Conservation (phyloP, 2,888 invertebrate genomes). For the Sipha maydis region DNA sequence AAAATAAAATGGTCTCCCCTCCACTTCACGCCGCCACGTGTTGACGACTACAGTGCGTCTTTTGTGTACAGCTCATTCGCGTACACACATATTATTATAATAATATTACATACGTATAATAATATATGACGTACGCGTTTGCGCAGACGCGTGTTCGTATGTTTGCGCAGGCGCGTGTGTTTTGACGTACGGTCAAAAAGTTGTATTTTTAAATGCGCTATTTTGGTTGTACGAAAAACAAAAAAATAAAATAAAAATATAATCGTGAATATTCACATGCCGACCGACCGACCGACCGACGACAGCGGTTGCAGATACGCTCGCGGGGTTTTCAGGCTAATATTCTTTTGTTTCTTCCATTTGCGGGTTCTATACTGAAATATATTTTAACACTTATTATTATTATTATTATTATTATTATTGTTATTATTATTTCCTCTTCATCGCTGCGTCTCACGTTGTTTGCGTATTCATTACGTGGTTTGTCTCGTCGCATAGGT, state of each 20-base stretch:
- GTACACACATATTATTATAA: not conserved
- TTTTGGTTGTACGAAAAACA: constrained; percentile 43
- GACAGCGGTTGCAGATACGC: not conserved
- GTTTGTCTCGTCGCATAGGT: not conserved
- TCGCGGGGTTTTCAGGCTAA: not conserved
- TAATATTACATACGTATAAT: not conserved
- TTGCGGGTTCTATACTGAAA: not conserved
- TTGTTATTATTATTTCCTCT: constrained; percentile 36
- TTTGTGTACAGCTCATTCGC: not conserved
- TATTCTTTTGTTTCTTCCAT: constrained; percentile 43
- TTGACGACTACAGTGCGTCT: not conserved
- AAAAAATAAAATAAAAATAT: not conserved
- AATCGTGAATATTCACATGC: constrained; percentile 28
- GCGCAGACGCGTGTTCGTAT: constrained; percentile 64
- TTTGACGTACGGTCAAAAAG: constrained; percentile 48
- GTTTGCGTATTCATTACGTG: constrained; percentile 45
- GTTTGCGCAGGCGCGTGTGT: constrained; percentile 66
- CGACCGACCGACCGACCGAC: not conserved
- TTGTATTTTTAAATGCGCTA: constrained; percentile 48
- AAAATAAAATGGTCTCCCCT: not conserved
- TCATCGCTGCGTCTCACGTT: not conserved
- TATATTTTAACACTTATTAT: not conserved
- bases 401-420: not conserved
- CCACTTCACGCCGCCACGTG: not conserved
- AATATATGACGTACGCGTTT: constrained; percentile 65